These are phyloP conservation scores for Orcinus orca DNA, from an alignment of 2,113 vertebrate species.

Conservation along the genomic window DNA sequence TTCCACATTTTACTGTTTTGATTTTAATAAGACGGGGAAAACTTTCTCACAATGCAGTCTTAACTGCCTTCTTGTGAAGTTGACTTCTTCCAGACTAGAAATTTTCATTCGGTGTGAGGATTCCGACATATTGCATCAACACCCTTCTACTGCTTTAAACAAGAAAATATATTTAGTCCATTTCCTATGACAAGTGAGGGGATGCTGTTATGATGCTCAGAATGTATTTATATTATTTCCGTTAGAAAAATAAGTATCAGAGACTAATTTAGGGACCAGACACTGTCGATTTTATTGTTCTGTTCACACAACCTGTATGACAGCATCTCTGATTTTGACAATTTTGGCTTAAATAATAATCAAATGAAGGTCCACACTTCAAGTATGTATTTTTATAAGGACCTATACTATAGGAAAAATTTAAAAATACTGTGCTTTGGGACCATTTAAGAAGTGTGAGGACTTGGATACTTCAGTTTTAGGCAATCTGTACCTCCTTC, in stretches of 20 bases:
- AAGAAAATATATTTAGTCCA: conserved; percentile 27
- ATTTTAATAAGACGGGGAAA: neutral
- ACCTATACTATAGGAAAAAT: neutral
- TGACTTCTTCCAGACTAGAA: conserved; percentile 44
- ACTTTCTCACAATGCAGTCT: conserved; percentile 1
- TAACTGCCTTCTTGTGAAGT: neutral
- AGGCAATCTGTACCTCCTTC: neutral
- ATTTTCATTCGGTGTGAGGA: neutral
- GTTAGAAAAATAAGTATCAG: conserved; percentile 1
- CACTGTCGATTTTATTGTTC: conserved; percentile 20
- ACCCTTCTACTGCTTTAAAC: conserved; percentile 5
- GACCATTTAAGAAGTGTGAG: neutral
- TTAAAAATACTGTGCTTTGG: neutral
- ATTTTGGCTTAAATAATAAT: conserved; percentile 27
- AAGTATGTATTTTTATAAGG: conserved; percentile 26
- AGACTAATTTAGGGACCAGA: neutral
- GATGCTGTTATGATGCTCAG: neutral
- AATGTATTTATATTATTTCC: conserved; percentile 21
- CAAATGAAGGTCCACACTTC: neutral
- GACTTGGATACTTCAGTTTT: neutral
- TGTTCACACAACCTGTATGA: neutral
- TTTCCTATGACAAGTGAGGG: neutral
- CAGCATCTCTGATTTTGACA: conserved; percentile 35
- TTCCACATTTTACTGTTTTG: neutral
- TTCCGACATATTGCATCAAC: conserved; percentile 24